Evolutionary conservation across 2,797 vertebrate genomes (phyloP), one percentile per base, ranked within the genome.

Genomic region (Bufotes viridis): DNA sequence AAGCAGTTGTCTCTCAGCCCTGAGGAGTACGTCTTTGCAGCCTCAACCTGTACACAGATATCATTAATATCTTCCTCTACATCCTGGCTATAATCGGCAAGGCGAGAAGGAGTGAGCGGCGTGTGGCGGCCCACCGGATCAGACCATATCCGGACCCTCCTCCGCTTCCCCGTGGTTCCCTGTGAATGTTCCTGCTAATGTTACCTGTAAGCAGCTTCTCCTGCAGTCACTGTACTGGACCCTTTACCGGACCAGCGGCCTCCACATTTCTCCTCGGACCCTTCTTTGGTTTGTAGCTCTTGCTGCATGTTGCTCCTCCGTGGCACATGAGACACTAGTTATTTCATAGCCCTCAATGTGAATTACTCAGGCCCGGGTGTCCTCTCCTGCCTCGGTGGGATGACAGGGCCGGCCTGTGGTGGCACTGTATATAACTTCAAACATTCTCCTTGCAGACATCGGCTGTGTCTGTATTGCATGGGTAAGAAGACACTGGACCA

Each of bases 21-120:
- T 0, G 97, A 99, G 92, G 98, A 99, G 89, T 98, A 99, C 78
- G 91, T 99, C 90, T 99, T 98, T 15, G 98, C 97, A 0, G 96
- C 97, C 96, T 98, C 90, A 98, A 97, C 93, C 97, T 99, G 91
- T 99, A 98, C 95, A 98, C 97, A 0, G 98, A 99, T 93, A 98
- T 99, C 93, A 97, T 99, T 93, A 97, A 98, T 94, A 89, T 89
- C 79, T 89, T 89, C 79, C 88, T 89, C 0, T 89, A 97, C 93
- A 96, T 98, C 92, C 92, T 99, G 90, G 95, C 97, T 88, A 96
- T 98, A 57, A 96, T 98, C 24, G 97, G 97, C 81, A 96, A 96
- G 9, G 94, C 96, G 91, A 0, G 97, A 96, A 97, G 90, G 97
- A 99, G 72, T 98, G 91, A 88, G 10, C 26, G 29, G 49, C 7